Evolutionary conservation across 2,113 vertebrate genomes (phyloP), one percentile per base, ranked within the genome.

Genomic region (Salvelinus namaycush): DNA sequence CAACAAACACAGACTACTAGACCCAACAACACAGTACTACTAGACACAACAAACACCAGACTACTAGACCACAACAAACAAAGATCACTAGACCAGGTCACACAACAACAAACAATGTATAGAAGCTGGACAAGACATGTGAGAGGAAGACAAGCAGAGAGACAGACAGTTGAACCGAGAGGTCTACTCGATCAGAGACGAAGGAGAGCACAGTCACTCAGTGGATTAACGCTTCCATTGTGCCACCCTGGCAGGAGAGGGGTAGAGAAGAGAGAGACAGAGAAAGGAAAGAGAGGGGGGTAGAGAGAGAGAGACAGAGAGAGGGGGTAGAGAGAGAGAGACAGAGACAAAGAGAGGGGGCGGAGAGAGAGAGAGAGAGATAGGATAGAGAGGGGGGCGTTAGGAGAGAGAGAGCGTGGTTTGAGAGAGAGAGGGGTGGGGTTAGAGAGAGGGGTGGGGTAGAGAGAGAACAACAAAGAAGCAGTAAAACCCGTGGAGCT

Each of bases 141-240:
- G 64, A 8, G 51, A 71, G 48, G 70, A 22, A 75, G 14, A 49
- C 60, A 44, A 31, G 34, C 64, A 79, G 76, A 8, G 14, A 68
- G 26, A 67, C 29, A 75, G 68, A 84, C 77, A 49, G 16, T 51
- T n/a, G n/a, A 26, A 71, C 22, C 3, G 48, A 76, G 68, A 83
- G 78, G 78, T n/a, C 34, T 84, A 83, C 77, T 74, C 54, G 70
- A 83, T 78, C 72, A 87, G 67, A 87, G 69, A 72, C 59, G 69
- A 79, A 69, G 76, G 79, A 79, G 72, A 64, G 76, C 74, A 72
- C n/a, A 71, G 68, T 49, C 18, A 70, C 34, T 75, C 76, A 73
- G 75, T 69, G 62, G 62, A 84, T 78, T 85, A 76, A 81, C 78
- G 73, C 62, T 24, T 84, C 77, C 81, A 76, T 84, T 89, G 83